phyloP scores from a whole-genome alignment of 2,888 invertebrate genomes.

The Philopedon plagiatum region DNA sequence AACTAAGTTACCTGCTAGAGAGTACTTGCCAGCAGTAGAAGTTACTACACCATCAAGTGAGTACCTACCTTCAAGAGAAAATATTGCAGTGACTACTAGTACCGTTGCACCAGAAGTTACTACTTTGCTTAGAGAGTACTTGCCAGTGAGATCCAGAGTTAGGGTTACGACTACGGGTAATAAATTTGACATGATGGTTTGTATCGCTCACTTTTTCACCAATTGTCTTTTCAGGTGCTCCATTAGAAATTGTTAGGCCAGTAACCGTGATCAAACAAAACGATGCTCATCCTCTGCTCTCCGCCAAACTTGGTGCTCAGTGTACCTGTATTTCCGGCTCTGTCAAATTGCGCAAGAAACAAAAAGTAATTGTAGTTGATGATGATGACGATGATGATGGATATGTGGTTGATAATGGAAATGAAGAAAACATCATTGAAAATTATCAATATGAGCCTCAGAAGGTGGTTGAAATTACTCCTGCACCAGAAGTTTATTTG shows the following conservation, averaged over 20 bases:
- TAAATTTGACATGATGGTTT: not conserved
- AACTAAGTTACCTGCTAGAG: constrained; percentile 29
- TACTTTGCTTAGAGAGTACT: constrained; percentile 57
- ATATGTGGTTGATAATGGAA: constrained; percentile 56
- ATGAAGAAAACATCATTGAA: constrained; percentile 59
- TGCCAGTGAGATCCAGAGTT: constrained; percentile 56
- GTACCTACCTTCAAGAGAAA: constrained; percentile 49
- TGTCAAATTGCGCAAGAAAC: constrained; percentile 70
- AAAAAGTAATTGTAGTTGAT: constrained; percentile 57
- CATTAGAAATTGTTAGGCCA: constrained; percentile 57
- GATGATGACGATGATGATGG: constrained; percentile 59
- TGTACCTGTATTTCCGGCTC: constrained; percentile 79
- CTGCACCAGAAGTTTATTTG: constrained; percentile 56
- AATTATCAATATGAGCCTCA: constrained; percentile 60
- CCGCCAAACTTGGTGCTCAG: constrained; percentile 81
- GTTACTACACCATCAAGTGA: constrained; percentile 45
- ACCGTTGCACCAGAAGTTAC: constrained; percentile 51
- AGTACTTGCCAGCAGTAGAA: constrained; percentile 44
- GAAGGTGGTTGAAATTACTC: constrained; percentile 58
- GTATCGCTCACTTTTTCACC: not conserved
- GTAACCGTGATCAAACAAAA: constrained; percentile 77
- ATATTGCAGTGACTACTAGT: constrained; percentile 45
- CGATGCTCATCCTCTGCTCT: constrained; percentile 79
- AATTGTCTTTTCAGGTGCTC: constrained; percentile 6
- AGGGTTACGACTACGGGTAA: constrained; percentile 47